Conservation (phyloP, 2,888 invertebrate species). For the Noctua comes region DNA sequence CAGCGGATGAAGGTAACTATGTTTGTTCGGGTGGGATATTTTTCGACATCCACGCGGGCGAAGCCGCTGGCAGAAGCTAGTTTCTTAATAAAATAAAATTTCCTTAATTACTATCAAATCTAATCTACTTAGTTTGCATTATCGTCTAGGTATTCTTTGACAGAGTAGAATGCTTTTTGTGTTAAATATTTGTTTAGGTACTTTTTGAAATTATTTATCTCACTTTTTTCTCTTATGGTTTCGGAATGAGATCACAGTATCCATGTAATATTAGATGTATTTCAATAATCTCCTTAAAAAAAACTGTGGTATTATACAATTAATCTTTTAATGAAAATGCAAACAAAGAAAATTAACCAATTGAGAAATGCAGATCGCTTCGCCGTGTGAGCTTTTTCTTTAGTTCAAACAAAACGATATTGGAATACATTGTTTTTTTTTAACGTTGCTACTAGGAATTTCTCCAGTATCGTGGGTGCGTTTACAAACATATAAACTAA, state of each 20-base stretch:
- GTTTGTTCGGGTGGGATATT: too few relatives aligned
- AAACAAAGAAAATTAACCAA: conserved; percentile 39
- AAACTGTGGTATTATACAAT: conserved; percentile 21
- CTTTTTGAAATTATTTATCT: too few relatives aligned
- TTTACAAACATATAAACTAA: background rate
- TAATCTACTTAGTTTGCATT: too few relatives aligned
- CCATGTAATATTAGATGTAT: background rate
- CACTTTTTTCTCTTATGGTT: too few relatives aligned
- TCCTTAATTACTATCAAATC: too few relatives aligned
- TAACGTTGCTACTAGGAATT: background rate
- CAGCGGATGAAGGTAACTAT: too few relatives aligned
- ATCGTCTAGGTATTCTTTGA: too few relatives aligned
- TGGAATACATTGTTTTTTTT: background rate
- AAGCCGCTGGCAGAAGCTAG: too few relatives aligned
- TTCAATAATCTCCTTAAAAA: background rate
- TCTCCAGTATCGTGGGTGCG: background rate
- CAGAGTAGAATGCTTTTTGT: too few relatives aligned
- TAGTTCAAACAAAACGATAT: background rate
- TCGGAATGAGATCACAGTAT: background rate
- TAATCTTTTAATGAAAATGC: conserved; percentile 41
- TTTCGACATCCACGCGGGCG: too few relatives aligned
- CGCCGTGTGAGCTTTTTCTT: background rate
- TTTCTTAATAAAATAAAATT: too few relatives aligned
- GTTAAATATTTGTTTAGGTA: too few relatives aligned
- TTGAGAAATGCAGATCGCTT: conserved; percentile 6